phyloP scores from a whole-genome alignment of 2,113 vertebrate species.

The Phrynosoma blainvillii region DNA sequence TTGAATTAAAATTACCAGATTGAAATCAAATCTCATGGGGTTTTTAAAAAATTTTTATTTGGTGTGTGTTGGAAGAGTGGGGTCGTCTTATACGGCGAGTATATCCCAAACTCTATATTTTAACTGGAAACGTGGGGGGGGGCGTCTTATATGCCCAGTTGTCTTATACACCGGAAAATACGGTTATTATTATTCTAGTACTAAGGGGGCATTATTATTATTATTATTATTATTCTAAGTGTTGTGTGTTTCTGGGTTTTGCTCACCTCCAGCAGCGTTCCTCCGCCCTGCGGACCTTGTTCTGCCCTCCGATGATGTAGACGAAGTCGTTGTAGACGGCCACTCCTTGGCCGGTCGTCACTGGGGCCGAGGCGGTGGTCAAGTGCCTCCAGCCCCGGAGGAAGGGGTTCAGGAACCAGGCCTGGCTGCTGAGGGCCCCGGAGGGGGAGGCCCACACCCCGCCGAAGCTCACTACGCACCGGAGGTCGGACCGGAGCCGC shows the following conservation, averaged over 20 bases:
- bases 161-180: no score
- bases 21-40: no score
- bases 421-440: slow-evolving; percentile 84
- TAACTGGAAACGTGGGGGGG: no score
- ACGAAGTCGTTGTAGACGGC: slow-evolving; percentile 96
- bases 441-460: slow-evolving; percentile 90
- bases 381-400: slow-evolving; percentile 90
- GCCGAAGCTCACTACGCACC: slow-evolving; percentile 92
- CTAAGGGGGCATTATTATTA: no score
- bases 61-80: no score
- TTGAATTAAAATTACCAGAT: no score
- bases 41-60: no score
- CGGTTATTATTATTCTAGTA: no score
- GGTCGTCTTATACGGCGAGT: no score
- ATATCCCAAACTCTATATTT: no score
- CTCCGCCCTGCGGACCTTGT: slow-evolving; percentile 91
- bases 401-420: slow-evolving; percentile 89
- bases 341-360: slow-evolving; percentile 98
- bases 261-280: slow-evolving; percentile 95
- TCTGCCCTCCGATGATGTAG: slow-evolving; percentile 96
- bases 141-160: no score
- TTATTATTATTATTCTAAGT: no score
- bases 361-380: slow-evolving; percentile 82
- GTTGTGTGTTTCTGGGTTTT: background rate
- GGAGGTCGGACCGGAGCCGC: slow-evolving; percentile 87